Conservation (phyloP, 2,888 invertebrate genomes). For the Priocnemis perturbator region DNA sequence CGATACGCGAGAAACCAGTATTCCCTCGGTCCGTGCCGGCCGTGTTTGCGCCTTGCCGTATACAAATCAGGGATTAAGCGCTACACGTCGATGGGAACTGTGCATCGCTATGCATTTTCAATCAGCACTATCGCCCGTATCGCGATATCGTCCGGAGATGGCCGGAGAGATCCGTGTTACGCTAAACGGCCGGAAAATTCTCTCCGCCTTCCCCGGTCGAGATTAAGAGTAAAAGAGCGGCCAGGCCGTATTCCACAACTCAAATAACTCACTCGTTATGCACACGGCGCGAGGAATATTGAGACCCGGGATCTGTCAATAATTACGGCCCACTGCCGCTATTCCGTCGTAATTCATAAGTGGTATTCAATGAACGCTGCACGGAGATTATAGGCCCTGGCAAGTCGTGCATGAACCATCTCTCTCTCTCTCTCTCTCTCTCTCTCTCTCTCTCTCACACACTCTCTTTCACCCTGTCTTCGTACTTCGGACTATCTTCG, state of each 20-base stretch:
- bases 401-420: conserved; percentile 44
- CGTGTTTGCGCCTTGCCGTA: no score
- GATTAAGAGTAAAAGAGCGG: background rate
- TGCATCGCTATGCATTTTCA: no score
- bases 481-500: no score
- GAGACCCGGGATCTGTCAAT: conserved; percentile 58
- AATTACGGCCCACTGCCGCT: conserved; percentile 57
- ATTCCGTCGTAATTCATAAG: conserved; percentile 62
- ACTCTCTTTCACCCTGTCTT: background rate
- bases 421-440: conserved; percentile 18
- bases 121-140: no score
- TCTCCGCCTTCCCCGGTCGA: background rate
- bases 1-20: no score
- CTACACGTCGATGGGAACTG: no score
- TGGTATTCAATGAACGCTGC: conserved; percentile 66
- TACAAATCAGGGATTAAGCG: no score
- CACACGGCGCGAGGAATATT: conserved; percentile 21
- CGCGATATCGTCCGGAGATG: no score
- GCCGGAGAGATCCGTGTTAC: no score
- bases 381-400: conserved; percentile 58
- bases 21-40: no score
- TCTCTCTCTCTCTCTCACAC: background rate
- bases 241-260: background rate
- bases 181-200: no score
- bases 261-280: conserved; percentile 35